A percentile compares a stretch with the other conserved stretches of the same genome.
These are phyloP conservation scores for Miltochrista miniata DNA, from an alignment of 2,888 invertebrate genomes.

Conservation along the genomic window DNA sequence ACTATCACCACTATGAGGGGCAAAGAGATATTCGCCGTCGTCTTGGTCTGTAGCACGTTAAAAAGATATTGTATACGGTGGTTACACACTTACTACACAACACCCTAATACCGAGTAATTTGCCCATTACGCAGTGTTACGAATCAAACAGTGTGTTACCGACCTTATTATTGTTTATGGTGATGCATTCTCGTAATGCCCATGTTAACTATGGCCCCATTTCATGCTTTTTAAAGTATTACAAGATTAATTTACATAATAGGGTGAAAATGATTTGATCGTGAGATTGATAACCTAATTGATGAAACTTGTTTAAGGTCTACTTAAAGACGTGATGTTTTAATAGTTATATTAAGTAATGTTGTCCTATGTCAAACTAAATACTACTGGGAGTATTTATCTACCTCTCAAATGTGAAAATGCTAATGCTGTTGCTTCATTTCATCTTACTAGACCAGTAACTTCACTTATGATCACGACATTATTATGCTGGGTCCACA, in stretches of 20 bases:
- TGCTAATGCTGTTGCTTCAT: too few species aligned
- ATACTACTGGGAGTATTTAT: too few species aligned
- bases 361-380: too few species aligned
- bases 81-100: neutral
- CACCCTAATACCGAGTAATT: neutral
- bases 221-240: slow-evolving; percentile 36
- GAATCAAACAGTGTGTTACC: slow-evolving; percentile 19
- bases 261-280: slow-evolving; percentile 22
- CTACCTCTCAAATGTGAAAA: too few species aligned
- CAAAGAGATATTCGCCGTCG: too few species aligned
- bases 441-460: too few species aligned
- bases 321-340: neutral
- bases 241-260: slow-evolving; percentile 31
- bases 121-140: slow-evolving; percentile 4
- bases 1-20: too few species aligned
- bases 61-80: too few species aligned
- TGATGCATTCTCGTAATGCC: slow-evolving; percentile 35
- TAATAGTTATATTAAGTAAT: too few species aligned
- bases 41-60: too few species aligned
- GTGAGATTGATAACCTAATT: slow-evolving; percentile 20
- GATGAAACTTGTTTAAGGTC: neutral
- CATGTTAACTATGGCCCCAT: slow-evolving; percentile 34
- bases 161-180: slow-evolving; percentile 38
- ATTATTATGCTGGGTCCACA: too few species aligned
- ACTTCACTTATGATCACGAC: too few species aligned